Evolutionary conservation across 2,888 invertebrate species (phyloP), one percentile per base, ranked within the genome.

Genomic region (Nymphalis polychloros): DNA sequence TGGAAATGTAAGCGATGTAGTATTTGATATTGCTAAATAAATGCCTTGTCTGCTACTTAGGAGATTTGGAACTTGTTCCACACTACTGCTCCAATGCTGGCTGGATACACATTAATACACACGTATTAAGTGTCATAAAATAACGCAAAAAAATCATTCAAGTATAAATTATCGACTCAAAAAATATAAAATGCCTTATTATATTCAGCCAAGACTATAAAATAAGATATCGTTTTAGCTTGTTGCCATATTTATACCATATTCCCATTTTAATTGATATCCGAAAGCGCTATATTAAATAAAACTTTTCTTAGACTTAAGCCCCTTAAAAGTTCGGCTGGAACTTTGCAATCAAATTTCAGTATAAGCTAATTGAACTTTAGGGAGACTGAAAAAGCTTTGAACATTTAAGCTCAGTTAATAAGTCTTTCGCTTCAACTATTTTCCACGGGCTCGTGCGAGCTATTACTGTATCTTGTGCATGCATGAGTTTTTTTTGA

Each of bases 271-370:
- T 61, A 68, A 68, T 68, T 64, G 64, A 60, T 68, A 68, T 68
- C 57, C 35, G 35, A 72, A 71, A 64, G 49, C 64, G 68, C 66
- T 71, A 68, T 69, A 76, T 75, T 76, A 73, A 75, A 70, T 74
- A 69, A 73, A 77, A 76, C 73, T 74, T 76, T 62, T 61, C 60
- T 67, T 71, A 72, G 71, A 71, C 76, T 77, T 84, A 87, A 89
- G 85, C 87, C 81, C 82, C 85, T 85, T 84, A 82, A 82, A 87
- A 86, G 80, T 88, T 83, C 61, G 70, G 68, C 75, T 76, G 77
- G 77, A 87, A 88, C 84, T 89, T 88, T 64, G 81, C 85, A 88
- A 89, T 89, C 86, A 86, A 88, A 86, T 88, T 87, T 86, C 80
- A 81, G 84, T 84, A 82, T 84, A 84, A 85, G 84, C 85, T 88